Base-by-base conservation (phyloP, 2,888 invertebrate genomes). In the Aphodius sticticus region DNA sequence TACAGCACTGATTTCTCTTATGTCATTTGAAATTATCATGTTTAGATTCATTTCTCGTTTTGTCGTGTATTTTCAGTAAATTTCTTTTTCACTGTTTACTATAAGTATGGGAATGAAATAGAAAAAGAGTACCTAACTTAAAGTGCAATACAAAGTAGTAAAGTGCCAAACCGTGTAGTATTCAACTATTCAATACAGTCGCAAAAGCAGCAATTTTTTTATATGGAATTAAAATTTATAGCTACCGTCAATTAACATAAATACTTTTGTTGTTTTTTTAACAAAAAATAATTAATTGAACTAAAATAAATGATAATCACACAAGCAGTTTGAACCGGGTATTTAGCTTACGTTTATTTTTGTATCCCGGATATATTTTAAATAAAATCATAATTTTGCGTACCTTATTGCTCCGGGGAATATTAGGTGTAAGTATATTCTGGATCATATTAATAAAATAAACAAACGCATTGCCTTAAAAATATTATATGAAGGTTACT, bases 311-410 rank as follows among this genome's bases (percentile, higher is more conserved):
- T 53, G 6, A 53, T 53, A 53, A 53, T 53, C 12, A 53, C 1
- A 53, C 12, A 53, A 12, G 53, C 53, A 1, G 9, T 53, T 53
- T 5, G 12, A 12, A 53, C 53, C 53, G 12, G 9, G 53, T 53
- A 26, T 26, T 26, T 26, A 26, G 26, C 2, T 26, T 1, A 26
- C 26, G 53, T 53, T 53, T 53, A 53, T 53, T 53, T 53, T 53
- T 12, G 12, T 53, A 9, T 53, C 53, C 9, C 2, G 7, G 26
- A 5, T 53, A 53, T 53, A 53, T 12, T 53, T 53, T 53, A 53
- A 53, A 53, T 53, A 53, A 53, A 53, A 53, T 53, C 53, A 53
- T 53, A 53, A 53, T 53, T 53, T 53, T 53, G 53, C 53, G 53
- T 53, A 53, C 53, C 53, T 53, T 53, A 53, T 53, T 12, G 53